These are phyloP conservation scores for Liparis tanakae DNA, from an alignment of 2,797 vertebrate species.

Conservation along the genomic window DNA sequence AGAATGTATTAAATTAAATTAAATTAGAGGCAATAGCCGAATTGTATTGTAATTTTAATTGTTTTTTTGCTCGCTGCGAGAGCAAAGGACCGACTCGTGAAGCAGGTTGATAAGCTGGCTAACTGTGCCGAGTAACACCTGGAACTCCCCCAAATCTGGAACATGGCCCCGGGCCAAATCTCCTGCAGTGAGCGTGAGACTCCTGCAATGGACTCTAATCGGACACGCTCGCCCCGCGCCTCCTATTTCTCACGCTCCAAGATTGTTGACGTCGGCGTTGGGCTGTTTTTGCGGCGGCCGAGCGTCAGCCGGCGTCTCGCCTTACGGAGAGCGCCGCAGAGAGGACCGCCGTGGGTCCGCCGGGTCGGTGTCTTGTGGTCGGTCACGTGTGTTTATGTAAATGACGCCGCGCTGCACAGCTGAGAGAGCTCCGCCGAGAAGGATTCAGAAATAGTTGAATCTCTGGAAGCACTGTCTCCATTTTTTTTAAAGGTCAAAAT, in stretches of 20 bases:
- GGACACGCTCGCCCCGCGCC: conserved; percentile 65
- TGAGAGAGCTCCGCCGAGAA: conserved; percentile 45
- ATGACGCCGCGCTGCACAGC: conserved; percentile 46
- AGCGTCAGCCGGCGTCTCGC: conserved; percentile 22
- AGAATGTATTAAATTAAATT: background rate
- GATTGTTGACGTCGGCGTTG: conserved; percentile 56
- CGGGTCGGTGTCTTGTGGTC: conserved; percentile 37
- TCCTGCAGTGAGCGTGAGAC: conserved; percentile 71
- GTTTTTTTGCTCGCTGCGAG: conserved; percentile 44
- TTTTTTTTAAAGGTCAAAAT: conserved; percentile 73
- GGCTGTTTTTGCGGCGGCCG: conserved; percentile 45
- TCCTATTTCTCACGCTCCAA: conserved; percentile 65
- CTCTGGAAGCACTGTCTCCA: conserved; percentile 46
- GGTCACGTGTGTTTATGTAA: conserved; percentile 65
- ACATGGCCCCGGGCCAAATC: conserved; percentile 71
- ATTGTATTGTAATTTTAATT: conserved; percentile 16
- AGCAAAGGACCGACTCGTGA: conserved; percentile 45
- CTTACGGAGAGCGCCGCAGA: conserved; percentile 39
- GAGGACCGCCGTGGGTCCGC: conserved; percentile 63
- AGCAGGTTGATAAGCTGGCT: conserved; percentile 71
- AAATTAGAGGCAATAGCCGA: background rate
- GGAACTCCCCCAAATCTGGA: conserved; percentile 75
- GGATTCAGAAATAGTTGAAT: conserved; percentile 47
- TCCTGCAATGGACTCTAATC: conserved; percentile 73
- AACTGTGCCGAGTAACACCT: conserved; percentile 72